phyloP scores from a whole-genome alignment of 2,113 vertebrate genomes.

The Bufo bufo region DNA sequence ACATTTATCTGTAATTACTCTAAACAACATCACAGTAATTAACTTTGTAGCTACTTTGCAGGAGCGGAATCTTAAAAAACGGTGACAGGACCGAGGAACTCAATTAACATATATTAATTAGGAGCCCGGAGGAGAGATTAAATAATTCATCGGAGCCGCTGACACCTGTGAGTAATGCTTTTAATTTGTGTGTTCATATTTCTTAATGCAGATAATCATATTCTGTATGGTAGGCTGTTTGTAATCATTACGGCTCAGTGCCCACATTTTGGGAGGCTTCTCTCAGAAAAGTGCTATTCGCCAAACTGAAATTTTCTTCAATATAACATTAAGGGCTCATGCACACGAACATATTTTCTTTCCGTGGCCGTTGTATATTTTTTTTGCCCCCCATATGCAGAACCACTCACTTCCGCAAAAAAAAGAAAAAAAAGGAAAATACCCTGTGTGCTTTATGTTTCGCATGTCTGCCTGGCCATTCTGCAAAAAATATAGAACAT shows the following conservation, averaged over 20 bases:
- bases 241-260: slow-evolving; percentile 18
- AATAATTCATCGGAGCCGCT: slow-evolving; percentile 47
- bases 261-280: background rate
- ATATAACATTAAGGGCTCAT: background rate
- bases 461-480: too few relatives aligned
- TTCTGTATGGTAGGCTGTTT: slow-evolving; percentile 7
- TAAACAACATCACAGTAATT: slow-evolving; percentile 49
- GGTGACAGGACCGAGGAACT: slow-evolving; percentile 17
- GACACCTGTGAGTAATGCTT: slow-evolving; percentile 49
- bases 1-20: slow-evolving; percentile 37
- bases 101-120: slow-evolving; percentile 53
- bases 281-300: background rate
- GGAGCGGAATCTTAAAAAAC: slow-evolving; percentile 2
- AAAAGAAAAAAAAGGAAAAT: too few relatives aligned
- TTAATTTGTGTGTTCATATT: slow-evolving; percentile 43
- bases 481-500: too few relatives aligned
- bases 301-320: background rate
- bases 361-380: too few relatives aligned
- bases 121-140: slow-evolving; percentile 21
- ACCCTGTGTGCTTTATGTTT: too few relatives aligned
- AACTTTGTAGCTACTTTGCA: slow-evolving; percentile 13
- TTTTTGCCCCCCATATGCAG: too few relatives aligned
- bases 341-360: too few relatives aligned
- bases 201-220: slow-evolving; percentile 32
- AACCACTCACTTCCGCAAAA: too few relatives aligned